Evolutionary conservation across 1,140 invertebrate genomes (phyloP).

Genomic region (Platorchestia sp.): DNA sequence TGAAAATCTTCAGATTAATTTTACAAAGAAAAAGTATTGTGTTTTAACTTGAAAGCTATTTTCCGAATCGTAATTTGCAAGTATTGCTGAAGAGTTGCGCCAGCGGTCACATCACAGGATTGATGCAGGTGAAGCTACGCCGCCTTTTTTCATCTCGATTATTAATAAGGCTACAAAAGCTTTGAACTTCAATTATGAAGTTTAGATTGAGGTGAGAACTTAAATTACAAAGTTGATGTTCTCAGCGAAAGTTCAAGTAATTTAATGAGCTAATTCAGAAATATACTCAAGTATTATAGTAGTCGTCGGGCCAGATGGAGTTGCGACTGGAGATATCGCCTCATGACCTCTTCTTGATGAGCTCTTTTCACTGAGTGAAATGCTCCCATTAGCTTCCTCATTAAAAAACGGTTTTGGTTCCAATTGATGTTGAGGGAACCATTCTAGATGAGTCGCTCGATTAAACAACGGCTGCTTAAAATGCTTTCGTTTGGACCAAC

Average conservation of each 20-base stretch:
- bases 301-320: neutral
- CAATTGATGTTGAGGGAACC: neutral
- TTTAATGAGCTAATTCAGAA: neutral
- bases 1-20: neutral
- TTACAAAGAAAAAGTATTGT: neutral
- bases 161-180: conserved; percentile 13
- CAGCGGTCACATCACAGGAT: too few relatives aligned
- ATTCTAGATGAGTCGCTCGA: neutral
- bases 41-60: neutral
- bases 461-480: neutral
- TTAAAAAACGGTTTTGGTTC: neutral
- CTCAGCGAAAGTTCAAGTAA: neutral
- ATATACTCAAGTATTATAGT: neutral
- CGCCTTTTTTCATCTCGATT: neutral
- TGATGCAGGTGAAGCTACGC: neutral
- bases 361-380: neutral
- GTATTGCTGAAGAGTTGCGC: too few relatives aligned
- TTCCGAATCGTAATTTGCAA: neutral
- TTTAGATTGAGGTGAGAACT: conserved; percentile 49
- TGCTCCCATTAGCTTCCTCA: neutral
- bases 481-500: neutral
- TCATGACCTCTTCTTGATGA: neutral
- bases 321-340: neutral
- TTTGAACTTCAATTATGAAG: conserved; percentile 29
- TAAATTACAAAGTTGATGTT: conserved; percentile 9